Evolutionary conservation across 2,797 vertebrate genomes (phyloP), one percentile per base, ranked within the genome.

Genomic region (Moxostoma hubbsi): DNA sequence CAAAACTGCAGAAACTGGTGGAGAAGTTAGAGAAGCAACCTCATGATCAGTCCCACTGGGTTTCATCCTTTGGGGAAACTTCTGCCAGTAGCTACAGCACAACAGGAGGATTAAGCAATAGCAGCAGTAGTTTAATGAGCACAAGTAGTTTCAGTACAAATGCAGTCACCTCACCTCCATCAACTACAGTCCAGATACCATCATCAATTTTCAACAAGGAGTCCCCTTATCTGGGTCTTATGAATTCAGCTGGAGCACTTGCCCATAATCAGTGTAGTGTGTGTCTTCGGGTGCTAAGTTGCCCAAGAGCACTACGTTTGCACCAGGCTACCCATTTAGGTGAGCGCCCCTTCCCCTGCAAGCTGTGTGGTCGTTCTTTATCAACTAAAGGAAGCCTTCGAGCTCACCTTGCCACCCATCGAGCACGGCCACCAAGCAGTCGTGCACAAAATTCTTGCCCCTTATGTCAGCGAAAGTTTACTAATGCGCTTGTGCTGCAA

Each of bases 251-350:
- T 64, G 85, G 86, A 45, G 90, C 86, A 63, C 78, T 94, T 71
- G 89, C 93, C 67, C 89, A 90, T 51, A 97, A 96, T 89, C 96
- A 97, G 88, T 97, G 96, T 80, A 94, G 95, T 18, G 95, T 97
- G 67, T 97, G 96, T 83, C 91, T 96, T 36, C 90, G 96, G 7
- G 95, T 97, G 36, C 87, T 97, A 82, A 97, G 95, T 85, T 97
- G 96, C 82, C 96, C 96, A 24, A 92, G 95, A 72, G 96, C 96
- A 0, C 89, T 97, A 9, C 94, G 95, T 67, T 90, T 97, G 61
- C 96, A 97, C 87, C 96, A 97, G 47, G 95, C 96, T 68, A 96
- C 96, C 6, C 96, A 97, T 71, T 94, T 96, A 10, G 96, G 96
- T 12, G 96, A 97, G 84, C 91, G 96, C 6, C 96, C 96, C 36